Conservation (phyloP, 2,797 vertebrate species). For the Centroberyx gerrardi region DNA sequence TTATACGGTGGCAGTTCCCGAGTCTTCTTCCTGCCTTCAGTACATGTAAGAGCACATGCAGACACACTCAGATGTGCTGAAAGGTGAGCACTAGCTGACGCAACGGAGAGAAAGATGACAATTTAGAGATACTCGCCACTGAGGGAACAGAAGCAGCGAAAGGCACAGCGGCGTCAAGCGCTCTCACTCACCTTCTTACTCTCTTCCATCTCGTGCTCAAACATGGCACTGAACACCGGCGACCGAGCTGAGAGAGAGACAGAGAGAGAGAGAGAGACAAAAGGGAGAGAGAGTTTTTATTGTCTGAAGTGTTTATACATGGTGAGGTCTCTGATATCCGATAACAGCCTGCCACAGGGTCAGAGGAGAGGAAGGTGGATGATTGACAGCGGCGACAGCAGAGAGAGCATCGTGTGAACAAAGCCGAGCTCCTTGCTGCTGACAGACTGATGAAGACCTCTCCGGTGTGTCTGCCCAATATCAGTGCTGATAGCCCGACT, state of each 20-base stretch:
- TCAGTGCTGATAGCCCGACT: constrained; percentile 11
- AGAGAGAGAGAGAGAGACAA: constrained; percentile 11
- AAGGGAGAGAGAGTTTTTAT: constrained; percentile 42
- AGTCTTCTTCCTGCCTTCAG: constrained; percentile 23
- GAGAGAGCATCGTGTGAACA: constrained; percentile 37
- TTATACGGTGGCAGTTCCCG: too few relatives aligned
- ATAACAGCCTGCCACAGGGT: constrained; percentile 56
- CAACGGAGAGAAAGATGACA: constrained; percentile 60
- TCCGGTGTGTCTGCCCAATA: constrained; percentile 19
- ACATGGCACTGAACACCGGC: constrained; percentile 93
- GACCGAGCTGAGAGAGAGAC: constrained; percentile 84
- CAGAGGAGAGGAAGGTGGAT: constrained; percentile 24
- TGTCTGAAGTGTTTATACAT: constrained; percentile 48
- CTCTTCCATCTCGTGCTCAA: constrained; percentile 95
- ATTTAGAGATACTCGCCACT: constrained; percentile 25
- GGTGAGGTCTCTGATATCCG: constrained; percentile 56
- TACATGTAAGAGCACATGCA: constrained; percentile 39
- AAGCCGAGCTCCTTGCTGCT: constrained; percentile 30
- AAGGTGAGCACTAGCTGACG: constrained; percentile 57
- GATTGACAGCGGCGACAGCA: constrained; percentile 54
- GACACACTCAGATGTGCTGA: constrained; percentile 24
- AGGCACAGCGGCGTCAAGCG: constrained; percentile 16
- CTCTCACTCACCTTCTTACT: constrained; percentile 90
- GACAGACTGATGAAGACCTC: constrained; percentile 52
- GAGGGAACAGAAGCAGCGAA: constrained; percentile 28